These are phyloP conservation scores for Parambassis ranga DNA, from an alignment of 2,797 vertebrate genomes.

Conservation along the genomic window DNA sequence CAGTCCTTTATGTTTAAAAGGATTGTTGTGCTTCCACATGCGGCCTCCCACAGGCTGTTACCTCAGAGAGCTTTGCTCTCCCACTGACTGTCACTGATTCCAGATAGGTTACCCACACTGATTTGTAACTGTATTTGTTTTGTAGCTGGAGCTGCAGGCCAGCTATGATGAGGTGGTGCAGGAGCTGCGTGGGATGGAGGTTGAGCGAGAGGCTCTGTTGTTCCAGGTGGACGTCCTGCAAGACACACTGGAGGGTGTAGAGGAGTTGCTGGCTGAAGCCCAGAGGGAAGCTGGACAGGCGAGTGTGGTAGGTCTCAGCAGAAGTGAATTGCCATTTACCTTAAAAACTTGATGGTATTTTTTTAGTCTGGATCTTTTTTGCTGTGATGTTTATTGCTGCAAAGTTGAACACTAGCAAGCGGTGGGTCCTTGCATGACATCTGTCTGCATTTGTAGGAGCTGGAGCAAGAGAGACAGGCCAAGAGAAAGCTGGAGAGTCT, in stretches of 20 bases:
- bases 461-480: conserved; percentile 70
- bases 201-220: conserved; percentile 77
- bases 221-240: conserved; percentile 84
- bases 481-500: conserved; percentile 74
- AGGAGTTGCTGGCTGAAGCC: conserved; percentile 81
- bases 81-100: conserved; percentile 32
- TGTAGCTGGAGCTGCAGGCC: conserved; percentile 78
- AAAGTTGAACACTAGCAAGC: neutral
- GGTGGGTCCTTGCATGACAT: neutral
- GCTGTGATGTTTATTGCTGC: neutral
- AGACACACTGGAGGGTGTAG: conserved; percentile 79
- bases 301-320: conserved; percentile 56
- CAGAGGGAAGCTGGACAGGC: conserved; percentile 75
- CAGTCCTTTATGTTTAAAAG: conserved; percentile 20
- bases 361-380: neutral
- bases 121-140: conserved; percentile 36
- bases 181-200: conserved; percentile 79
- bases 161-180: conserved; percentile 78
- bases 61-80: conserved; percentile 33
- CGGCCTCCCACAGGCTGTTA: conserved; percentile 37
- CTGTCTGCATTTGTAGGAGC: conserved; percentile 64
- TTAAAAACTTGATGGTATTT: neutral
- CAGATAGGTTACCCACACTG: conserved; percentile 48
- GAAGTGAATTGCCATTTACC: neutral
- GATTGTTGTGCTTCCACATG: conserved; percentile 14